phyloP scores from a whole-genome alignment of 2,113 vertebrate species.

The Lagopus muta region DNA sequence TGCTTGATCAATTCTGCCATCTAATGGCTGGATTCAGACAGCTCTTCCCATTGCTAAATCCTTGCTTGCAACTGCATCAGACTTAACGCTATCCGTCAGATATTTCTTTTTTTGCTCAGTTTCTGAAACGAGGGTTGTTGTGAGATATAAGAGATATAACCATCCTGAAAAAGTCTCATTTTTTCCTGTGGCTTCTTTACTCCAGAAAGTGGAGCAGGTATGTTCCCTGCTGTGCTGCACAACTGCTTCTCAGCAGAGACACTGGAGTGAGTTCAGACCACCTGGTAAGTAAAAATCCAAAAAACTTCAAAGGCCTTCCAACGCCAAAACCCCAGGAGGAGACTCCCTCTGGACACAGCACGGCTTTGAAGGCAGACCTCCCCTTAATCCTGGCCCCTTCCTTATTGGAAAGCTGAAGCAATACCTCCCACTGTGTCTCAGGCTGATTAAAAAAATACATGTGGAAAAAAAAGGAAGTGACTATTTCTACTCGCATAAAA shows the following conservation, averaged over 20 bases:
- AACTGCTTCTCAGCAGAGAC: conserved; percentile 58
- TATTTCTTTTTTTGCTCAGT: neutral
- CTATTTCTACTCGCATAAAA: conserved; percentile 59
- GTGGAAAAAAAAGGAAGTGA: conserved; percentile 36
- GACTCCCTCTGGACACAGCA: conserved; percentile 63
- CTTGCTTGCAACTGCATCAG: neutral
- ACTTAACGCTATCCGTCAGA: neutral
- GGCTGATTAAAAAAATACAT: conserved; percentile 53
- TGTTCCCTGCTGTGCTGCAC: conserved; percentile 40
- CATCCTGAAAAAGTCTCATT: neutral
- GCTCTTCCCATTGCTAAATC: neutral
- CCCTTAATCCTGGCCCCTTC: conserved; percentile 33
- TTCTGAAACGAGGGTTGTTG: neutral
- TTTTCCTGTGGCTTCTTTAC: conserved; percentile 60
- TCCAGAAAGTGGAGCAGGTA: conserved; percentile 61
- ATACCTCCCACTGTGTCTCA: conserved; percentile 49
- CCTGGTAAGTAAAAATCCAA: conserved; percentile 80
- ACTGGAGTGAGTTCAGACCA: conserved; percentile 73
- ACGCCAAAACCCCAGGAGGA: conserved; percentile 70
- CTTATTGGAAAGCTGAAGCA: conserved; percentile 38
- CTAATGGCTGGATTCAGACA: conserved; percentile 62
- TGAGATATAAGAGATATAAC: conserved; percentile 33
- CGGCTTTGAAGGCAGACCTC: conserved; percentile 75
- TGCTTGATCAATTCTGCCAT: conserved; percentile 79
- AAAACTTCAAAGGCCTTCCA: conserved; percentile 80